These are phyloP conservation scores for Penaeus chinensis DNA, from an alignment of 1,140 invertebrate genomes.

Conservation along the genomic window DNA sequence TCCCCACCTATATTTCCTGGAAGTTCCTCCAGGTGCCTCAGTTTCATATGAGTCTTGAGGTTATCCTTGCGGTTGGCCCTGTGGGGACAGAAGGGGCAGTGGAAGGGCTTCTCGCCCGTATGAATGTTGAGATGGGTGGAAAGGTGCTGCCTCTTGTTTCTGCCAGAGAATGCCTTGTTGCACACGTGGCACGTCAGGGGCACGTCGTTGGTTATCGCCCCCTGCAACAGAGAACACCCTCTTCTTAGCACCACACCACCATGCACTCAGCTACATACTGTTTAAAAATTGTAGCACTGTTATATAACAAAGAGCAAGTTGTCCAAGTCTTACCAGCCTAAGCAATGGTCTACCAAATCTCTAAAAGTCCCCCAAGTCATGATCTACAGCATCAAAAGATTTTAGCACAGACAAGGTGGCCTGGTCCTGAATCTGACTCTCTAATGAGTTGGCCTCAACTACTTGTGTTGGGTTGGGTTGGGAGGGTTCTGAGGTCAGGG, in stretches of 20 bases:
- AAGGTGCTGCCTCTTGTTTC: constrained; percentile 62
- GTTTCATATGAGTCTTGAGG: constrained; percentile 69
- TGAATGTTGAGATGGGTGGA: constrained; percentile 70
- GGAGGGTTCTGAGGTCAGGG: background rate
- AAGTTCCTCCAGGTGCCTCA: constrained; percentile 40
- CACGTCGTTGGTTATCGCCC: constrained; percentile 51
- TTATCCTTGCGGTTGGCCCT: constrained; percentile 80
- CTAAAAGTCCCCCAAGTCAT: too few species aligned
- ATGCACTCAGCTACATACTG: background rate
- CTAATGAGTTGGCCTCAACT: background rate
- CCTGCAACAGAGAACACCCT: constrained; percentile 61
- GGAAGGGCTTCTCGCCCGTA: constrained; percentile 88
- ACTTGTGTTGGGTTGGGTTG: background rate
- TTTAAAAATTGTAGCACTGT: too few species aligned
- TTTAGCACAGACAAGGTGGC: background rate
- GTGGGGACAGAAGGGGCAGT: constrained; percentile 79
- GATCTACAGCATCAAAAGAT: constrained; percentile 20
- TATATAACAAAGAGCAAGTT: too few species aligned
- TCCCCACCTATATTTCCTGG: constrained; percentile 32
- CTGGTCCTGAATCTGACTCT: background rate
- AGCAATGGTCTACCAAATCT: too few species aligned
- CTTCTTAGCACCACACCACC: constrained; percentile 44
- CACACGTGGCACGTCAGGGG: constrained; percentile 61
- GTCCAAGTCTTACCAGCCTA: too few species aligned
- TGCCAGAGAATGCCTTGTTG: constrained; percentile 60